A percentile compares a stretch with the other conserved stretches of the same genome.
phyloP scores from a whole-genome alignment of 2,113 vertebrate genomes.

The Callithrix jacchus region DNA sequence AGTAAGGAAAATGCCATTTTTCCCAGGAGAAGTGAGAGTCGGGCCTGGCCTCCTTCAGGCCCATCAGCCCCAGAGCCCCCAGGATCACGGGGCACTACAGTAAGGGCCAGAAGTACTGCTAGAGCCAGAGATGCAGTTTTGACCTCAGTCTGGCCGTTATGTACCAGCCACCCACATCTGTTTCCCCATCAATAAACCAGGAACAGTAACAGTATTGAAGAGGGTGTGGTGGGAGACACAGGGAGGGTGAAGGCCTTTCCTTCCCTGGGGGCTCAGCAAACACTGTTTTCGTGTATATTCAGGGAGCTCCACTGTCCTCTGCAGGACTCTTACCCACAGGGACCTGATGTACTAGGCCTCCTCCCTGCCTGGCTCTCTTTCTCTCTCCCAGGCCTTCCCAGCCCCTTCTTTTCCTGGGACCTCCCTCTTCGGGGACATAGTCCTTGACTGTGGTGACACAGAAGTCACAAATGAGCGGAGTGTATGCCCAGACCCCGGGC shows the following conservation, averaged over 20 bases:
- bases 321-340: neutral
- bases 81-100: accelerated
- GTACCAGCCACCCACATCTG: neutral
- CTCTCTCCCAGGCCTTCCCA: neutral
- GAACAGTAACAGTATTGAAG: neutral
- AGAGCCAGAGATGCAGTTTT: neutral
- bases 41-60: neutral
- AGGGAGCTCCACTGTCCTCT: accelerated
- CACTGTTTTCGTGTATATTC: accelerated
- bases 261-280: neutral
- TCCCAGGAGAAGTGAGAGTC: neutral
- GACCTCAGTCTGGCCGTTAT: neutral
- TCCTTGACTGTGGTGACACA: too few relatives aligned
- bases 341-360: neutral
- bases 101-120: too few relatives aligned
- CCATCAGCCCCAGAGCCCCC: neutral
- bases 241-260: accelerated
- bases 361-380: accelerated
- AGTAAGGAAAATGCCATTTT: neutral
- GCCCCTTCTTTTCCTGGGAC: neutral
- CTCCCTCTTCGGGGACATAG: neutral
- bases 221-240: accelerated
- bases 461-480: neutral
- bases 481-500: accelerated
- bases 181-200: neutral